These are phyloP conservation scores for Onychomys arenicola DNA, from an alignment of 2,797 vertebrate species.

Conservation along the genomic window DNA sequence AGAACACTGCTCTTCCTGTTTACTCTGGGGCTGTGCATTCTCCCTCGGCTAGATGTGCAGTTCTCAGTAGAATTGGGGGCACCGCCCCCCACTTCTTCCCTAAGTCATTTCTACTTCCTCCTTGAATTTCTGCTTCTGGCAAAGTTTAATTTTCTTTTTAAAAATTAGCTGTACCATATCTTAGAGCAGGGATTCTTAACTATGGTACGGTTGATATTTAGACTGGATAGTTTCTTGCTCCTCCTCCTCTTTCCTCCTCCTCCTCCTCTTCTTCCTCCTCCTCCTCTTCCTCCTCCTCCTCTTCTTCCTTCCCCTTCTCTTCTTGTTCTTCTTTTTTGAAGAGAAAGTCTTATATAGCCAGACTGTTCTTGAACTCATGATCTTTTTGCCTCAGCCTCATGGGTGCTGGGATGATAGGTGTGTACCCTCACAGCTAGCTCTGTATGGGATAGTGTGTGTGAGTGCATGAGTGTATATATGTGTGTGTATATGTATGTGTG, in stretches of 20 bases:
- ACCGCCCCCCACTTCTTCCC: neutral
- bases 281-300: no score
- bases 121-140: slow-evolving; percentile 19
- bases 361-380: neutral
- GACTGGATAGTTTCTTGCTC: neutral
- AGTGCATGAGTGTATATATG: neutral
- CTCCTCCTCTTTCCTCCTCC: neutral
- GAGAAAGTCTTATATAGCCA: neutral
- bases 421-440: neutral
- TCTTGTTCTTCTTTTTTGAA: no score
- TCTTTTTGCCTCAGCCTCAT: neutral
- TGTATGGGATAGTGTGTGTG: neutral
- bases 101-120: neutral
- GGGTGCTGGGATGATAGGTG: neutral
- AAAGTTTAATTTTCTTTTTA: slow-evolving; percentile 21
- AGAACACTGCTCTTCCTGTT: neutral
- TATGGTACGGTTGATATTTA: neutral
- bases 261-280: no score
- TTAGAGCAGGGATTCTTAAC: neutral
- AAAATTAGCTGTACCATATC: neutral
- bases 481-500: neutral
- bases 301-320: neutral
- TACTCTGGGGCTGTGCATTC: neutral
- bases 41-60: neutral
- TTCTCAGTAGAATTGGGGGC: neutral